phyloP scores from a whole-genome alignment of 2,113 vertebrate species.

The Neolamprologus sp. region DNA sequence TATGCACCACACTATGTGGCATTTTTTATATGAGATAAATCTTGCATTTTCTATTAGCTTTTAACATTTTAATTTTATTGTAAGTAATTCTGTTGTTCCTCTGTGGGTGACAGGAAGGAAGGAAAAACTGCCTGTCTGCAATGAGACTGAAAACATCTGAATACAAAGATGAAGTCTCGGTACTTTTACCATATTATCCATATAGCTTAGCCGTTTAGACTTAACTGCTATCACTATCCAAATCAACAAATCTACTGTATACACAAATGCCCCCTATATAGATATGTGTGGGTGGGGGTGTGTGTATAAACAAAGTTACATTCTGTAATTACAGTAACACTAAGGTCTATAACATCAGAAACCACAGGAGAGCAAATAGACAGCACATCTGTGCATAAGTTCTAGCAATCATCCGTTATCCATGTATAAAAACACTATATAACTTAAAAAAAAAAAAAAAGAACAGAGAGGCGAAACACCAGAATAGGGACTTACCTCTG shows the following conservation, averaged over 20 bases:
- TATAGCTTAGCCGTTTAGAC: background rate
- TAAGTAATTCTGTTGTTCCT: background rate
- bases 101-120: background rate
- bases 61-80: background rate
- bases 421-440: background rate
- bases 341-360: background rate
- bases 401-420: background rate
- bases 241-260: background rate
- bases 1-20: background rate
- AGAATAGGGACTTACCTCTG: background rate
- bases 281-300: background rate
- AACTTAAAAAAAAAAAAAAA: rapidly evolving
- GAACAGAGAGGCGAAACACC: background rate
- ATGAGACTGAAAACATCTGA: background rate
- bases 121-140: background rate
- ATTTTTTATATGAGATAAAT: background rate
- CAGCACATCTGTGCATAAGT: background rate
- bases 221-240: background rate
- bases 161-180: background rate
- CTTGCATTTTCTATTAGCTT: background rate
- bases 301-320: background rate
- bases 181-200: background rate
- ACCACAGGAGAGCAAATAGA: background rate
- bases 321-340: background rate
- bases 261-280: background rate